A percentile compares a stretch with the other conserved stretches of the same genome.
phyloP scores from a whole-genome alignment of 37 sponge, comb jelly and placozoan species.

The Amphimedon queenslandica region DNA sequence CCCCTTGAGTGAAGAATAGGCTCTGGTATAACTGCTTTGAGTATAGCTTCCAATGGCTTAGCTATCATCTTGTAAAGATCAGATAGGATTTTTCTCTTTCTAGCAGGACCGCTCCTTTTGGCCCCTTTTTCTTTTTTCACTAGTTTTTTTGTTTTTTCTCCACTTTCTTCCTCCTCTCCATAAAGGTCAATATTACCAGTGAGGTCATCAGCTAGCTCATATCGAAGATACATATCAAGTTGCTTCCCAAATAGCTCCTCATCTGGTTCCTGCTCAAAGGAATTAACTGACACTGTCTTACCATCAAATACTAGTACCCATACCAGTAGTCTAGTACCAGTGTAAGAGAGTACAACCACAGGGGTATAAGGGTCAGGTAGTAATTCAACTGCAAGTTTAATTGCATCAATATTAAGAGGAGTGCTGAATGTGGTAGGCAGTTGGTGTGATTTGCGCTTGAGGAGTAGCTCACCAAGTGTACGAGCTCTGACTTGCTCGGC shows the following conservation, averaged over 20 bases:
- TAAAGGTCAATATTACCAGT: constrained; percentile 6
- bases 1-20: background rate
- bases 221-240: constrained; percentile 54
- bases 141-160: background rate
- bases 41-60: constrained; percentile 21
- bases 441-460: constrained; percentile 16
- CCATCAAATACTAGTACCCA: constrained; percentile 45
- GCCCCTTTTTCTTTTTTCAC: background rate
- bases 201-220: constrained; percentile 39
- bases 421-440: constrained; percentile 2
- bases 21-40: background rate
- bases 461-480: constrained; percentile 68
- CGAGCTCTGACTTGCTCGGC: constrained; percentile 65
- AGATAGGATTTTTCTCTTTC: background rate
- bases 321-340: constrained; percentile 42
- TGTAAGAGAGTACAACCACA: constrained; percentile 57
- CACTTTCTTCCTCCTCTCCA: background rate
- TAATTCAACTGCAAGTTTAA: constrained; percentile 10
- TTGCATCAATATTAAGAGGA: constrained; percentile 25
- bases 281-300: constrained; percentile 4
- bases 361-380: constrained; percentile 5
- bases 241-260: constrained; percentile 55
- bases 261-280: constrained; percentile 34
- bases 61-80: constrained; percentile 47
- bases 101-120: background rate